phyloP scores from a whole-genome alignment of 2,797 vertebrate genomes.

The Pampus argenteus region DNA sequence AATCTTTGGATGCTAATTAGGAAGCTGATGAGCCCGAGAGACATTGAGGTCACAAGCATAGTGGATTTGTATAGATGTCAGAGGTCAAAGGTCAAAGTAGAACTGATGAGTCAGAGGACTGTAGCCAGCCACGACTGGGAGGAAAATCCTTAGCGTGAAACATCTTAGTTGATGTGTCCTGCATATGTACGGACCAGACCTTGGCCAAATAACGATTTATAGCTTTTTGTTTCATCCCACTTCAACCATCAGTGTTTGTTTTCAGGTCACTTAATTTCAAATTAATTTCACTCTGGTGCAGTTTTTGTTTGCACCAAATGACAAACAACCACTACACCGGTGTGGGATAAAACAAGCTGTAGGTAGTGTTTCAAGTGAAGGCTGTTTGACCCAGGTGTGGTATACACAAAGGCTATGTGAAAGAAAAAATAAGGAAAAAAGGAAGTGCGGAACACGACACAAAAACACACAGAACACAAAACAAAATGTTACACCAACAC shows the following conservation, averaged over 20 bases:
- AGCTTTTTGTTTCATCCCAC: constrained; percentile 47
- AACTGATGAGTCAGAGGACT: constrained; percentile 48
- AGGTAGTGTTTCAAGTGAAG: constrained; percentile 21
- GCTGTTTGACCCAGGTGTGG: constrained; percentile 74
- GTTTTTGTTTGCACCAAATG: constrained; percentile 21
- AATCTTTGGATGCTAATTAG: constrained; percentile 35
- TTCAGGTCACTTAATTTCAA: constrained; percentile 1
- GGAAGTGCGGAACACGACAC: constrained; percentile 56
- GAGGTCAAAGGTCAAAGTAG: constrained; percentile 46
- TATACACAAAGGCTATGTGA: constrained; percentile 43
- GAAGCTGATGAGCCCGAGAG: constrained; percentile 19
- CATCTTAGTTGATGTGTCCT: constrained; percentile 61
- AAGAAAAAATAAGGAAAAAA: constrained; percentile 35
- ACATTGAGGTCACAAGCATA: constrained; percentile 11
- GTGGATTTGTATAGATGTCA: constrained; percentile 22
- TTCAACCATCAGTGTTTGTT: constrained; percentile 17
- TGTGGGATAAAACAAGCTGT: constrained; percentile 49
- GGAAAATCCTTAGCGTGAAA: constrained; percentile 49
- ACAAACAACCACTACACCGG: constrained; percentile 35
- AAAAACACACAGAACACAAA: constrained; percentile 55
- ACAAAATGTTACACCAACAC: constrained; percentile 55
- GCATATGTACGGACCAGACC: constrained; percentile 67
- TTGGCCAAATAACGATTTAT: constrained; percentile 52
- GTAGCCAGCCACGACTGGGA: constrained; percentile 73
- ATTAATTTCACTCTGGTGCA: constrained; percentile 24